Evolutionary conservation across 2,888 invertebrate species (phyloP), one percentile per base, ranked within the genome.

Genomic region (Pseudanteris insignis): DNA sequence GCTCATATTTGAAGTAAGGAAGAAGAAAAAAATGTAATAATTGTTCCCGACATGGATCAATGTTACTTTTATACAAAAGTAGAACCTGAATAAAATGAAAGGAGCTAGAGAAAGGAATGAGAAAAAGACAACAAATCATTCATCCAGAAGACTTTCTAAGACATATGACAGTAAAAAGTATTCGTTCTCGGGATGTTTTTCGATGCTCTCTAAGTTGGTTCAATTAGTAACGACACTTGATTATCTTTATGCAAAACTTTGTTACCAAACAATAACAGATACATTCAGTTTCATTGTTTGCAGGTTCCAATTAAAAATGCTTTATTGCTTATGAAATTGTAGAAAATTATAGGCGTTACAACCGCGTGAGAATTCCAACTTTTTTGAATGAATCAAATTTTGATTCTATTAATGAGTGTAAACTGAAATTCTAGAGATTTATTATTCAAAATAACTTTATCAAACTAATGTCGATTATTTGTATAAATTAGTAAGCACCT

Each of bases 71-170:
- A 24, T 10, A 43, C 33, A 40, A 55, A 55, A 55, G 30, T 55
- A 26, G 30, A 41, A 36, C 32, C n/a, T 54, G 33, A 28, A 34
- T 46, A 11, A 25, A 41, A 36, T 36, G 46, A 50, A 57, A 47
- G 37, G 33, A 50, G 37, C n/a, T 18, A 50, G 57, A 43, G 43
- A 48, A 38, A 53, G 44, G 53, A 41, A 48, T 15, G 48, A 24
- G 12, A 18, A 28, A 15, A 38, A 38, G 28, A 15, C 18, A 26
- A 15, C 32, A 13, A 38, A 33, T 40, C 13, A 21, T 11, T 18
- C 46, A 26, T 9, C 26, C 9, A 9, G 28, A n/a, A 12, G 25
- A 38, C 37, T 44, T 44, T 54, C 44, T 44, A 43, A 44, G 29
- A 30, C 32, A 8, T 32, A 24, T 29, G 37, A 14, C 32, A 12